Evolutionary conservation across 2,797 vertebrate genomes (phyloP).

Genomic region (Sylvilagus floridanus): DNA sequence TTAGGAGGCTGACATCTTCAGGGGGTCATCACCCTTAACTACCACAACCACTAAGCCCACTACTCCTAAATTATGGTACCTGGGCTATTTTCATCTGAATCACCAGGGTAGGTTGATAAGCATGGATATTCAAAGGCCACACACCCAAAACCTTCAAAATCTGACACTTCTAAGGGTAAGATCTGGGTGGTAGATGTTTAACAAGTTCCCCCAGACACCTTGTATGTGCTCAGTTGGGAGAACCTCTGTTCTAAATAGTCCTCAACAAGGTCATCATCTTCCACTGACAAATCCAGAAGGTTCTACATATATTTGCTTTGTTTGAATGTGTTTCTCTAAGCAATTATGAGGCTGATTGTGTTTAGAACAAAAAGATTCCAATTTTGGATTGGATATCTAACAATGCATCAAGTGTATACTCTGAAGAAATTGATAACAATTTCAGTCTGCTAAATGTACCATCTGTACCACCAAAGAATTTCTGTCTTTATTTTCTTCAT

Average conservation of each 20-base stretch:
- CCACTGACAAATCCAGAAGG: not conserved
- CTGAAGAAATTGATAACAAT: not conserved
- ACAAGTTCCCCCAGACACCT: not conserved
- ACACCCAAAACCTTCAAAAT: not conserved
- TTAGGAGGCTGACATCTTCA: not conserved
- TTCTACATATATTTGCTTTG: not conserved
- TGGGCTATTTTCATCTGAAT: not conserved
- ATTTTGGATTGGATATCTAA: constrained; percentile 44
- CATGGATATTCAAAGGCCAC: not conserved
- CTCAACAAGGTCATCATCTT: constrained; percentile 6
- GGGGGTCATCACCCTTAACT: not conserved
- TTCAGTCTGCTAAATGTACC: constrained; percentile 19
- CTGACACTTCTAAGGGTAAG: not conserved
- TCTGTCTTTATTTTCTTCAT: constrained; percentile 28
- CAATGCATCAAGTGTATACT: not conserved
- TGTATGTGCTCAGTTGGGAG: not conserved
- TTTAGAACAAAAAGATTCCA: constrained; percentile 57
- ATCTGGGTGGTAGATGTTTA: not conserved
- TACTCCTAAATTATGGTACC: not conserved
- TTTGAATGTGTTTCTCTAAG: constrained; percentile 61
- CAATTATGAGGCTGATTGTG: constrained; percentile 61
- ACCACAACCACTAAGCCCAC: not conserved
- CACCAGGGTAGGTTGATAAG: not conserved
- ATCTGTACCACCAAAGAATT: constrained; percentile 23
- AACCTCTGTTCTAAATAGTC: not conserved